Evolutionary conservation across 2,113 vertebrate genomes (phyloP), one percentile per base, ranked within the genome.

Genomic region (Vombatus ursinus): DNA sequence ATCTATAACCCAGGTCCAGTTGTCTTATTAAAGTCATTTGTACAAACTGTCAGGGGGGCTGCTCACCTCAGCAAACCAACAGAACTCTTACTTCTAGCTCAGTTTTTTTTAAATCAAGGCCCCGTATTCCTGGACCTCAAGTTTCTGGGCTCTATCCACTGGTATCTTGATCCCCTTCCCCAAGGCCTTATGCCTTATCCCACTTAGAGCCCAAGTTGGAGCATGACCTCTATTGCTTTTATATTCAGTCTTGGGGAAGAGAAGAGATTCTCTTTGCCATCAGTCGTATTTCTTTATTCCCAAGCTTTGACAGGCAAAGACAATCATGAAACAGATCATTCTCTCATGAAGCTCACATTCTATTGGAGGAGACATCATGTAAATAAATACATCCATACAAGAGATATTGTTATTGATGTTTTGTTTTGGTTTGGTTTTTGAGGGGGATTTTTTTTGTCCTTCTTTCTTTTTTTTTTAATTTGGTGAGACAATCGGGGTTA

Each of bases 211-310:
- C 47, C 50, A 48, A 61, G 54, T 52, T 91, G 84, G 37, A 92
- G 0, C 8, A 2, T 25, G 93, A 16, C 95, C 61, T 90, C 54
- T 93, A 8, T 50, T 90, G 0, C 49, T 92, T 94, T 94, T 28
- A 3, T 51, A 91, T 91, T 95, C 16, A 0, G 0, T 1, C 44
- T 89, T 52, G 31, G 2, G 11, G 61, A 37, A 91, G 50, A 91
- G 50, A 26, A 92, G 93, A 96, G 23, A 95, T 51, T 8, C 2
- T 96, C 7, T 89, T 92, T 92, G 48, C 54, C 96, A 11, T 50
- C 95, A 90, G 96, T 44, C 94, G 0, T 54, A 92, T 90, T 31
- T 9, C 6, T 24, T 48, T 93, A 50, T 94, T 94, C 93, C 96
- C 61, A 14, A 47, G 53, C 96, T 96, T 95, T 94, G 93, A 95